Conservation (phyloP, 2,888 invertebrate species). For the Sesia apiformis region DNA sequence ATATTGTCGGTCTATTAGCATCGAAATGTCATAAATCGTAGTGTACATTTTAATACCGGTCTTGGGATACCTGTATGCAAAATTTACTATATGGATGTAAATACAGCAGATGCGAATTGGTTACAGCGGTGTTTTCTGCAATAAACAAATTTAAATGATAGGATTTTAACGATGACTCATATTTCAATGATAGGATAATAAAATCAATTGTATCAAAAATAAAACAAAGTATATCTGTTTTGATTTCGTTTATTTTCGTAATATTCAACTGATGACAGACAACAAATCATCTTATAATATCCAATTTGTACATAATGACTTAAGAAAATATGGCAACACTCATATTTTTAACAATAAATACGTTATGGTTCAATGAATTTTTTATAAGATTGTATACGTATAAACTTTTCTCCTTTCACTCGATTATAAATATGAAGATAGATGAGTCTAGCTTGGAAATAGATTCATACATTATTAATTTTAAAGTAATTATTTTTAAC, state of each 20-base stretch:
- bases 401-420: not conserved
- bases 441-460: not conserved
- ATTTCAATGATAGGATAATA: too few species aligned
- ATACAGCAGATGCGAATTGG: too few species aligned
- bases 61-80: too few species aligned
- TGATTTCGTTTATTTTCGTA: conserved; percentile 69
- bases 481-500: conserved; percentile 20
- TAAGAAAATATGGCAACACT: conserved; percentile 75
- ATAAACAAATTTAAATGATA: too few species aligned
- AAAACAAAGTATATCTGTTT: conserved; percentile 34
- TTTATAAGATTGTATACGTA: conserved; percentile 1
- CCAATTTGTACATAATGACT: conserved; percentile 74
- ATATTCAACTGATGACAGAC: conserved; percentile 75
- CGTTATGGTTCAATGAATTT: conserved; percentile 32
- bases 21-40: too few species aligned
- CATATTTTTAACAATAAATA: conserved; percentile 68
- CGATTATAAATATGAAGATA: too few species aligned
- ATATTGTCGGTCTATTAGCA: too few species aligned
- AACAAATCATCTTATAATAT: conserved; percentile 74
- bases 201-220: conserved; percentile 16
- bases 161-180: too few species aligned
- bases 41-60: too few species aligned
- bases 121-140: too few species aligned
- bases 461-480: not conserved
- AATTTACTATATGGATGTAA: too few species aligned